Base-by-base conservation (phyloP, 2,797 vertebrate species). In the Microcaecilia unicolor region DNA sequence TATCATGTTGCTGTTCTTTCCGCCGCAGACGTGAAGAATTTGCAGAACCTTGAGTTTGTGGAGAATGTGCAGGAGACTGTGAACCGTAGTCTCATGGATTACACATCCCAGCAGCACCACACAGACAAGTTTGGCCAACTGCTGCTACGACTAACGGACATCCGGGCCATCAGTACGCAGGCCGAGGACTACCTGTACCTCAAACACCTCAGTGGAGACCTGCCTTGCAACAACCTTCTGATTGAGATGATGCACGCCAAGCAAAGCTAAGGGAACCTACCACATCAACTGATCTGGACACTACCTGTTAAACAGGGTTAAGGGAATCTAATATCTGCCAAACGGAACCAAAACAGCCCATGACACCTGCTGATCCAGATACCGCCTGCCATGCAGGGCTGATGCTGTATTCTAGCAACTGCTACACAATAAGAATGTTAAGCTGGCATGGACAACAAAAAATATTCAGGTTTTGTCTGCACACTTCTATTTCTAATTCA, bases 141-240 rank as follows among this genome's bases (percentile, higher is more conserved):
- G 43, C 67, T 88, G 28, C 81, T 88, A 3, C 62, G 83, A 20
- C 74, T 88, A 31, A 85, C 85, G 1, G 85, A 88, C 58, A 76
- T 88, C 7, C 83, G 82, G 36, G 83, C 83, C 78, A 86, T 88
- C 15, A 84, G 86, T 41, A 56, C 86, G 45, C 86, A 84, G 53
- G 74, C 84, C 17, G 85, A 88, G 56, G 82, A 87, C 52, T 87
- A 88, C 57, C 65, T 88, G 57, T 86, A 87, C 53, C 81, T 83
- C 69, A 81, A 84, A 36, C 86, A 88, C 46, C 79, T 87, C 34
- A 65, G 79, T 50, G 86, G 86, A 6, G 86, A 88, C 45, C 61
- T 88, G 31, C 86, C 86, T 14, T 88, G 86, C 57, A 88, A 88
- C 73, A 85, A 83, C 10, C 56, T 88, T 11, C 77, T 88, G 20